Evolutionary conservation across 2,888 invertebrate genomes (phyloP).

Genomic region (Herminia tarsipennalis): DNA sequence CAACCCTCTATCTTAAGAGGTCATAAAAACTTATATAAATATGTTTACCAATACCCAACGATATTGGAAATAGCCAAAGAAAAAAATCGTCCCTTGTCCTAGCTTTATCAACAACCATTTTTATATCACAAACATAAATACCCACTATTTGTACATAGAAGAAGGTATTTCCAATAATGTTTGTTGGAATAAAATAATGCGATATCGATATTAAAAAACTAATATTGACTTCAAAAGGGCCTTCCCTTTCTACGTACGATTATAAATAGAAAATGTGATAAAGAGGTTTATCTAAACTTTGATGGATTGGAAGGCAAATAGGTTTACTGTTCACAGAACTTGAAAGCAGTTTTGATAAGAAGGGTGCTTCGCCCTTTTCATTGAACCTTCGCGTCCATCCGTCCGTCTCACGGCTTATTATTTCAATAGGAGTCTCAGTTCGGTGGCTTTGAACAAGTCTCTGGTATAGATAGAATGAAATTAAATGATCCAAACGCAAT

Average conservation of each 20-base stretch:
- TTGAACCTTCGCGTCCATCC: slow-evolving; percentile 48
- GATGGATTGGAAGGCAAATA: slow-evolving; percentile 61
- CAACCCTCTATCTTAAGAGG: slow-evolving; percentile 13
- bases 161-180: slow-evolving; percentile 32
- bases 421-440: slow-evolving; percentile 50
- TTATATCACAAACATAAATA: slow-evolving; percentile 13
- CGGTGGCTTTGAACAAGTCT: slow-evolving; percentile 40
- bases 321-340: slow-evolving; percentile 52
- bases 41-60: slow-evolving; percentile 25
- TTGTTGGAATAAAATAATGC: slow-evolving; percentile 29
- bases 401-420: slow-evolving; percentile 45
- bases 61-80: slow-evolving; percentile 25
- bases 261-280: slow-evolving; percentile 48
- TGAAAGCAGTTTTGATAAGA: slow-evolving; percentile 60
- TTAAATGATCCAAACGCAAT: slow-evolving; percentile 41
- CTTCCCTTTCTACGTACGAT: slow-evolving; percentile 31
- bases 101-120: slow-evolving; percentile 16
- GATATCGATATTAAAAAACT: slow-evolving; percentile 42
- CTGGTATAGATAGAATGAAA: slow-evolving; percentile 34
- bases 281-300: slow-evolving; percentile 52
- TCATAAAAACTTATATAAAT: slow-evolving; percentile 19
- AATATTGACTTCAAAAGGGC: slow-evolving; percentile 37
- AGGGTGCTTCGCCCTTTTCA: slow-evolving; percentile 46
- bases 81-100: slow-evolving; percentile 21
- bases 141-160: slow-evolving; percentile 13